Evolutionary conservation across 2,888 invertebrate genomes (phyloP), one percentile per base, ranked within the genome.

Genomic region (Archaeoteleia sp.): DNA sequence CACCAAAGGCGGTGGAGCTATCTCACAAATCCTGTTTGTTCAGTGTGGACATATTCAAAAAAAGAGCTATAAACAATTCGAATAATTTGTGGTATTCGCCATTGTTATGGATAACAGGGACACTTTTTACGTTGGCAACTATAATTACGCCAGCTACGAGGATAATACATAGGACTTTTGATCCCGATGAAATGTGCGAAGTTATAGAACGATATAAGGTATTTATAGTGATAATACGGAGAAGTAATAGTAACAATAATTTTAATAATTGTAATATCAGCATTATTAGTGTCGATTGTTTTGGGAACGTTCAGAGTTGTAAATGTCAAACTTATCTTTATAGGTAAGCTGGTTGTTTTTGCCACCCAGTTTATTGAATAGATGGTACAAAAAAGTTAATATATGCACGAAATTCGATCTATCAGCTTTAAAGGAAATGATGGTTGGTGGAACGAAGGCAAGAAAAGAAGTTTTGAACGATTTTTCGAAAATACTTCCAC

Each of bases 1-100:
- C 55, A 3, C 74, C 79, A 6, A 80, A 80, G 39, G 74, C 72
- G 9, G 70, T 73, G 2, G 13, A 65, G 4, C 62, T 65, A n/a
- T 54, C 70, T 9, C 74, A 78, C 46, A 48, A 61, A 9, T 49
- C 61, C n/a, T 27, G 75, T 43, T 42, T 70, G 32, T 2, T 67
- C n/a, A n/a, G 49, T 1, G 14, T 40, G 23, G 34, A 30, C 4
- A 7, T 14, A 6, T 12, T 6, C 1, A 15, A 20, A 30, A 10
- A 27, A 40, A 39, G n/a, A 17, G 25, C 0, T 1, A 27, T 4
- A 30, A 39, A 1, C 48, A 49, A 29, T 48, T 67, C 8, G 39
- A 58, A 63, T 0, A 49, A 45, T 13, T 35, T 77, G 45, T 57
- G 71, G 55, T 74, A 63, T 17, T 68, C 75, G 0, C 42, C 74